Evolutionary conservation across 2,113 vertebrate species (phyloP), one percentile per base, ranked within the genome.

Genomic region (Oreocharis arfaki): DNA sequence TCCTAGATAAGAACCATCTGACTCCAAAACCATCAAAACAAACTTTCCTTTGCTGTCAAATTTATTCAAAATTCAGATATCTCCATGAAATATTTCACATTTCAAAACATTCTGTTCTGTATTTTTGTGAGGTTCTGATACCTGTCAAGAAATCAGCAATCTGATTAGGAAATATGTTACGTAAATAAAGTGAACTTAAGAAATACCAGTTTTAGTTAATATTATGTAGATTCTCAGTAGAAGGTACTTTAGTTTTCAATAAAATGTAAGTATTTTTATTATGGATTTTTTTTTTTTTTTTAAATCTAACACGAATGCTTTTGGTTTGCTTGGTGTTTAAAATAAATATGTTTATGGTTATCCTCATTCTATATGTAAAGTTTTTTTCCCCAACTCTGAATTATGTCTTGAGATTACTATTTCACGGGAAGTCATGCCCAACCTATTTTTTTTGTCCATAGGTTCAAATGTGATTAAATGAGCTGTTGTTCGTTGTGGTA

Each of bases 261-360:
- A 64, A 76, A 64, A 88, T 20, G 4, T 41, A 68, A 68, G 5
- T 3, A 71, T 2, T 14, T 35, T 56, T 83, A 22, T 77, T 30
- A 1, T 41, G 8, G 0, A 9, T 17, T 6, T 35, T 37, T 59
- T 18, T 59, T 18, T 7, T 6, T 7, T 6, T 37, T 39, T 30
- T 30, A n/a, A 4, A 5, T 73, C 53, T 67, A 41, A 27, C 4
- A 32, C 1, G 0, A 14, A 7, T 49, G 13, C 0, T 42, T 90
- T 79, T 46, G 32, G 3, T 8, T 74, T 32, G 4, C 16, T 82
- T 69, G 6, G 0, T 32, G 22, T 33, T 78, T 69, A 10, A 65
- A 20, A 35, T 30, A 64, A 53, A 46, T 23, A 37, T 9, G 2
- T 24, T 68, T 83, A 33, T 32, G 3, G 5, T 28, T 50, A 47